A percentile compares a stretch with the other conserved stretches of the same genome.
Evolutionary conservation across 23 tunicate genomes (phyloP).

Genomic region (Trididemnum nubilum): DNA sequence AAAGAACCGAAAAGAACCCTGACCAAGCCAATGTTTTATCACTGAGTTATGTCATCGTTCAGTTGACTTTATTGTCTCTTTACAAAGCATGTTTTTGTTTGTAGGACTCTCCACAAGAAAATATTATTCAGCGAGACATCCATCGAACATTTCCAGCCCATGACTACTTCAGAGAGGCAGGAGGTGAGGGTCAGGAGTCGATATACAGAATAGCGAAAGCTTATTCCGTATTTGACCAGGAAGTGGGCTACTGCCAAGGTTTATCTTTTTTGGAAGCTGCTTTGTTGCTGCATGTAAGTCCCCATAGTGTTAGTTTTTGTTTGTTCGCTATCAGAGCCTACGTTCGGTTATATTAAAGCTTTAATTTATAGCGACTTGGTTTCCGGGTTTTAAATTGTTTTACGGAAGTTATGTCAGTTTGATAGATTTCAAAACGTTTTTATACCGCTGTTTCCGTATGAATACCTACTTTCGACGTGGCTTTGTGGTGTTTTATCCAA

Average conservation of each 20-base stretch:
- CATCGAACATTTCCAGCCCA: conserved; percentile 95
- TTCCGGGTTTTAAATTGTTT: no score
- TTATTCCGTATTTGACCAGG: conserved; percentile 82
- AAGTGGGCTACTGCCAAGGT: conserved; percentile 96
- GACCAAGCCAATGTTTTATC: no score
- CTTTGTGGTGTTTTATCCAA: no score
- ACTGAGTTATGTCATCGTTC: no score
- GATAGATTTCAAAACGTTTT: no score
- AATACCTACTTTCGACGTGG: no score
- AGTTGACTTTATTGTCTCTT: background rate
- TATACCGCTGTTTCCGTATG: no score
- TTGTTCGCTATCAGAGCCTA: background rate
- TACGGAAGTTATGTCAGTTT: no score
- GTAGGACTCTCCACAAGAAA: conserved; percentile 90
- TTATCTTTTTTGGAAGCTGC: conserved; percentile 91
- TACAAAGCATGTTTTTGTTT: background rate
- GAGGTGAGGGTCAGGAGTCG: conserved; percentile 76
- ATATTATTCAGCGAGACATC: conserved; percentile 88
- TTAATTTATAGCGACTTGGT: no score
- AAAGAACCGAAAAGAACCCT: no score
- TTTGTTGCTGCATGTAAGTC: conserved; percentile 72
- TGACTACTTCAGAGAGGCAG: conserved; percentile 72
- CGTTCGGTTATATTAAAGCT: no score
- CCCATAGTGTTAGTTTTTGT: background rate
- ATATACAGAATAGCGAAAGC: conserved; percentile 86